These are phyloP conservation scores for Phalloptychus januarius DNA, from an alignment of 2,797 vertebrate species.

Conservation along the genomic window DNA sequence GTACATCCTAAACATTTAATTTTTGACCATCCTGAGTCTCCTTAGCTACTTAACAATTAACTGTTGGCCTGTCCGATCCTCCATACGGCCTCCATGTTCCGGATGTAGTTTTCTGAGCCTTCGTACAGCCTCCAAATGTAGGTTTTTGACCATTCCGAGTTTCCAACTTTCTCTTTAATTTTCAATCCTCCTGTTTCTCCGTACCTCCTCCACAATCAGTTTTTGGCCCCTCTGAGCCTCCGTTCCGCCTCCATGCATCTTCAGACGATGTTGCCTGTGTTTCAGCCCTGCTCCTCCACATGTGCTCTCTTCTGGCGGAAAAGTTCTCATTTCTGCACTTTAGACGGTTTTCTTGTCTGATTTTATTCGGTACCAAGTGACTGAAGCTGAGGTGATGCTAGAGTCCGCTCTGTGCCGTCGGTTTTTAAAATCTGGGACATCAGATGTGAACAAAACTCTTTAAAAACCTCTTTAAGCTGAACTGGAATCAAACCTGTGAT, in stretches of 20 bases:
- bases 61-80: not conserved
- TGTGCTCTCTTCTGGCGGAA: slow-evolving; percentile 1
- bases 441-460: slow-evolving; percentile 4
- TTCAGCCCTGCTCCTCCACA: not conserved
- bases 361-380: slow-evolving; percentile 9
- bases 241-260: not conserved
- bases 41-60: not conserved
- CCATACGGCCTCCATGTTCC: not conserved
- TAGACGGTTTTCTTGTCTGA: slow-evolving; percentile 6
- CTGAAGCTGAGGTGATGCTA: not conserved
- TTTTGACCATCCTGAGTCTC: not conserved
- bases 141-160: not conserved
- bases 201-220: not conserved
- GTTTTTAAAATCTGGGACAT: not conserved
- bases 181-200: not conserved
- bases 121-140: not conserved
- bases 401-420: not conserved
- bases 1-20: not conserved
- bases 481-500: slow-evolving; percentile 10
- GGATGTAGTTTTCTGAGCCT: not conserved
- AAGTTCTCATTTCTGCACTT: slow-evolving; percentile 24
- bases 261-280: not conserved
- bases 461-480: slow-evolving; percentile 11
- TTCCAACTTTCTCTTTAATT: not conserved
- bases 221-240: not conserved